Evolutionary conservation across 2,888 invertebrate genomes (phyloP), one percentile per base, ranked within the genome.

Genomic region (Hecatera dysodea): DNA sequence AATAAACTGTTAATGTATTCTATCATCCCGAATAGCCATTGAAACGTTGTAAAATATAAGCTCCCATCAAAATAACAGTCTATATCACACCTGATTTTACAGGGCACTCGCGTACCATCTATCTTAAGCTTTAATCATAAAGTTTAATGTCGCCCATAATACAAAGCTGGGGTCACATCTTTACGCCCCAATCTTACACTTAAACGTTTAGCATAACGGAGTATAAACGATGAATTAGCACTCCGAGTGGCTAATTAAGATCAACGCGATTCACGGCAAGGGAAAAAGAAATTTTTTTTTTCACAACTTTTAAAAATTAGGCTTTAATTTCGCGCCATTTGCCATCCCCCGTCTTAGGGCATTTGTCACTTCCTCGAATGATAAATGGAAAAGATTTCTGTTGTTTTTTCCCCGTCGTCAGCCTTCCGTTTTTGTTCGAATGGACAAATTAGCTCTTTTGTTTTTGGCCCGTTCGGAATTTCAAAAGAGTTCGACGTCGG

Each of bases 361-460:
- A 89, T 90, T 90, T 90, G 87, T 90, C 90, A 87, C 85, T 86
- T 84, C 80, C 78, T 76, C 72, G 74, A 87, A 87, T 86, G 84
- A 87, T 85, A 82, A 86, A 86, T 88, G 86, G 75, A 82, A 84
- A 82, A 84, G 85, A 85, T 86, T 86, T 83, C 83, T 81, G 86
- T 88, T 84, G 82, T 87, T 84, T 82, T 75, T 80, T 82, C 52
- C 70, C 80, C 81, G 69, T 85, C 81, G 81, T 85, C 86, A 86
- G 75, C 75, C 76, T 64, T 76, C 60, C 63, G 75, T 85, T 88
- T 86, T 82, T 81, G 76, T 83, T 82, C 68, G 82, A 82, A 83
- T 84, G 87, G 88, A 91, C 90, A 91, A 92, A 92, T 91, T 91
- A 89, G 90, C 87, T 82, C 89, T 84, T 88, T 92, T 91, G 90